Evolutionary conservation across 2,113 vertebrate genomes (phyloP), one percentile per base, ranked within the genome.

Genomic region (Sigmodon hispidus): DNA sequence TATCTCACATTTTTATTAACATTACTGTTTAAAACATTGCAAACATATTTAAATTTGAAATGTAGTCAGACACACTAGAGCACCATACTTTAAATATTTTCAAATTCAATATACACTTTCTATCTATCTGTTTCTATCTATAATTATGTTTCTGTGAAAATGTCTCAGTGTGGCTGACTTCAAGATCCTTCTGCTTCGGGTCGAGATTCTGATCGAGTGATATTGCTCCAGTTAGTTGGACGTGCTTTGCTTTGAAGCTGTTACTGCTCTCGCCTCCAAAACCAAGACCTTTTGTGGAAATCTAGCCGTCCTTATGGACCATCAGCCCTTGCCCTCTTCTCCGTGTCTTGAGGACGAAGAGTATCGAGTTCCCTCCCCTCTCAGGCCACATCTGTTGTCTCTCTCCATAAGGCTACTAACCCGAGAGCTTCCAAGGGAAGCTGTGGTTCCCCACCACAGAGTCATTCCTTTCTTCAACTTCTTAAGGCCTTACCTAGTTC

Each of bases 291-390:
- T 17, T 1, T 21, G 16, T 72, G 7, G 1, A 34, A n/a, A 70
- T 70, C 17, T 26, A 34, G 50, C 10, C 3, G 0, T 10, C 5
- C 6, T 2, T 72, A 15, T 43, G 63, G 70, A 59, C n/a, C n/a
- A n/a, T n/a, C n/a, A n/a, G n/a, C n/a, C n/a, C n/a, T n/a, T n/a
- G n/a, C n/a, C n/a, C n/a, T n/a, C n/a, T n/a, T 63, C 31, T 48
- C 11, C 11, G 55, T 52, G 5, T 2, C 0, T 4, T 0, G 0
- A 0, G 7, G 19, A 73, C 24, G 2, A 4, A 1, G 43, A 12
- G 9, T 4, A 24, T 1, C 48, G 21, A 13, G 19, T 19, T 3
- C 1, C 0, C 17, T n/a, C 31, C 3, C 0, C 2, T 2, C 4
- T 9, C 63, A 45, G 0, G 0, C 43, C 8, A 0, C 3, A 57